Base-by-base conservation (phyloP, 1,140 invertebrate genomes). In the Drosophila lacteicornis region DNA sequence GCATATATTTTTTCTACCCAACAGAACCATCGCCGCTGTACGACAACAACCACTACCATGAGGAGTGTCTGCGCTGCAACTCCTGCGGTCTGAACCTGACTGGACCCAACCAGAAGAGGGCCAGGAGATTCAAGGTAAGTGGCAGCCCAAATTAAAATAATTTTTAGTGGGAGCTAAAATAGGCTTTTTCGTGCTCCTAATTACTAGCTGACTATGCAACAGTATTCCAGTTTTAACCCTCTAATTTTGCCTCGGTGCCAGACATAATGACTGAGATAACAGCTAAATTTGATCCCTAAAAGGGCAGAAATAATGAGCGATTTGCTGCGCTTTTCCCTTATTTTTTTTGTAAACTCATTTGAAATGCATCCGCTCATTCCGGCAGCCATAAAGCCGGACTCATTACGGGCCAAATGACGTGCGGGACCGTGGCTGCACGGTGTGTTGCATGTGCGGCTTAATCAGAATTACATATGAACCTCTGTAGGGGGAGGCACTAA, bases 41-140 rank as follows among this genome's bases (percentile, higher is more conserved):
- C 93, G 97, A 98, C 94, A 98, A 98, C 95, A 98, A 98, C 93
- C 96, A 98, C 92, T 98, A 98, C 93, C 97, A 98, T 95, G 97
- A 98, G 94, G 97, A 98, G 96, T 98, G 97, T 94, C 95, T 98
- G 86, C 96, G 97, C 95, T 98, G 97, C 96, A 98, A 98, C 94
- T 97, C 97, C 83, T 98, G 97, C 93, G 97, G 97, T 82, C 94
- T 98, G 92, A 98, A 98, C 94, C 95, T 98, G 83, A 97, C 97
- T 69, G 97, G 97, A 79, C 96, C 96, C 69, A 98, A 98, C 93
- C 97, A 95, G 93, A 95, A 95, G 92, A 93, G 94, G 40, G 94
- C 94, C 50, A 94, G 94, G 70, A 93, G 94, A 74, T 95, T 95
- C 94, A 95, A 95, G 92, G 92, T 92, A 67, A 68, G 80, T 75